Evolutionary conservation across 2,113 vertebrate species (phyloP), one percentile per base, ranked within the genome.

Genomic region (Motacilla alba): DNA sequence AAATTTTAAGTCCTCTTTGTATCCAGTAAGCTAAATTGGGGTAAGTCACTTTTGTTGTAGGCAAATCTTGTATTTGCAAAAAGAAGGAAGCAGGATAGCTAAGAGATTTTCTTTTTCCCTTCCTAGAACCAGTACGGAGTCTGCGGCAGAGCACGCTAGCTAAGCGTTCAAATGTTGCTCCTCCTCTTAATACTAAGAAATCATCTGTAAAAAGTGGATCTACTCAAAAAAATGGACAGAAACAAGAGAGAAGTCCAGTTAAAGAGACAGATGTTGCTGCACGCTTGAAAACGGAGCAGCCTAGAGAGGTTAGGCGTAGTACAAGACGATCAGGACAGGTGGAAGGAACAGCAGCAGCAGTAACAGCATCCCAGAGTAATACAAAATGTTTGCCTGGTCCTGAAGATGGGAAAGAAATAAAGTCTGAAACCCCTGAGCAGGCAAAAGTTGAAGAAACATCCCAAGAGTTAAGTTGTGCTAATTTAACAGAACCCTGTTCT

Each of bases 61-160:
- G 19, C 53, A 60, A 77, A 44, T 64, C 33, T 83, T 78, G 27
- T 69, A 9, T 90, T 86, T 93, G 43, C 19, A n/a, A 67, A 64
- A 23, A 24, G 20, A 17, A 68, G 46, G 43, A 73, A 11, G 9
- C 14, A 77, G 79, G 75, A 81, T 87, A 93, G 67, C 93, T 98
- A 95, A 98, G 95, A 80, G 31, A 20, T 87, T 97, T 96, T 94
- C 64, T 96, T 84, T 91, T 92, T 94, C 28, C 80, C 88, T 93
- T 97, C 52, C 90, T 83, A 98, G 98, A 98, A 95, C 77, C 98
- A 92, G 97, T 97, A 50, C 95, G 97, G 97, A 98, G 98, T 97
- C 96, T 98, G 84, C 97, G 98, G 89, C 98, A 98, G 92, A 98
- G 98, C 95, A 98, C 98, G 1, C 91, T 98, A 80, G 98, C 98